Base-by-base conservation (phyloP, 53 echinoderm and acorn worm genomes). In the Henricia sp. region DNA sequence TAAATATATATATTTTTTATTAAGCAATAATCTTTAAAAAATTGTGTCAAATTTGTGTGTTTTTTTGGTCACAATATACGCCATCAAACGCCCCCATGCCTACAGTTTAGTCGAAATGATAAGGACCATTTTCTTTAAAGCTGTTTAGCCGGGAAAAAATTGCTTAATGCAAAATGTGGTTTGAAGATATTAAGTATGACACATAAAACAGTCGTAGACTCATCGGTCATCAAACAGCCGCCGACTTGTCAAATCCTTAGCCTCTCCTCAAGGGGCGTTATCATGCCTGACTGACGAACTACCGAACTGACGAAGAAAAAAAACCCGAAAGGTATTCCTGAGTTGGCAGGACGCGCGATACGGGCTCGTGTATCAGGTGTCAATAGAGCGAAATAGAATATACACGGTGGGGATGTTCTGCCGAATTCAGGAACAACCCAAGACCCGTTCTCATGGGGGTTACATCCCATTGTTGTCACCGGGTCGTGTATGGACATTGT, bases 271-370 rank as follows among this genome's bases (percentile, higher is more conserved):
- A 58, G 55, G 50, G 73, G 53, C 36, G 50, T 72, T 52, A 36
- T 74, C 53, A 74, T 74, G 73, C 53, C 52, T 52, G 73, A 72
- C 52, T 72, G 74, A 42, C 50, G 37, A 73, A 73, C 73, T 32
- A 55, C 37, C 52, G n/a, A n/a, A 33, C 73, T 73, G 38, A 73
- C 37, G 68, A 68, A 73, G 42, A 30, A 34, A 76, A 36, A 68
- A 55, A 76, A 76, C 28, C 59, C 30, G 76, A 57, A 58, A 76
- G n/a, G 38, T 76, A 26, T 42, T 41, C n/a, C n/a, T n/a, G n/a
- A n/a, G n/a, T 3, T 36, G 0, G 6, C 67, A 14, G 37, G 46
- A 50, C 50, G 42, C 50, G 71, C 30, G 12, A 36, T 21, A 37
- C 23, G 30, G 54, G 20, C 32, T 33, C 59, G 25, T 76, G 58